phyloP scores from a whole-genome alignment of 2,888 invertebrate species.

The Pharmacophagus antenor region DNA sequence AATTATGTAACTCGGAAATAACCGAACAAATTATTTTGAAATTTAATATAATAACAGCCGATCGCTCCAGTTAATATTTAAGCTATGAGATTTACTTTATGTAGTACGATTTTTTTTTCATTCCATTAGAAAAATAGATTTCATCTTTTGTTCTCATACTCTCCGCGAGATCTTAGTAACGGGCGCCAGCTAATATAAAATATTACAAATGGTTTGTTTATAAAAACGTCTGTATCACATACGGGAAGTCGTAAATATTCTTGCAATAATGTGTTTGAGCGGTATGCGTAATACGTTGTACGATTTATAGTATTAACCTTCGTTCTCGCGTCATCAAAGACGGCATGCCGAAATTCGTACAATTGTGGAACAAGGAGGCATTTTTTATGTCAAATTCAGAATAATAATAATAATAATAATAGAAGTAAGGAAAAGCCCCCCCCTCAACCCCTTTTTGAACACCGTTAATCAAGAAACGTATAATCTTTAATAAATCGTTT shows the following conservation, averaged over 20 bases:
- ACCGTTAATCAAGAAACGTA: no score
- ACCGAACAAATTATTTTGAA: no score
- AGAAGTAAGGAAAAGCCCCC: background rate
- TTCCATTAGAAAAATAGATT: no score
- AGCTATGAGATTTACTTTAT: no score
- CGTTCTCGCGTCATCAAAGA: background rate
- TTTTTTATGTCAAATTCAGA: background rate
- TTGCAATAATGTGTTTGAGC: background rate
- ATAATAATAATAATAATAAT: background rate
- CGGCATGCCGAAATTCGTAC: background rate
- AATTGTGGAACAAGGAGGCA: background rate
- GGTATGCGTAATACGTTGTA: background rate
- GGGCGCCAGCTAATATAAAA: background rate
- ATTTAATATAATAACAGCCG: no score
- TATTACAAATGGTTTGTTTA: background rate
- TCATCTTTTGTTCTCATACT: no score
- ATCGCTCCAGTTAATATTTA: no score
- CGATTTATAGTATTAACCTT: background rate
- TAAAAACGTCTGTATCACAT: background rate
- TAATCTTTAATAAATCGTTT: no score
- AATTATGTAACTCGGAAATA: no score
- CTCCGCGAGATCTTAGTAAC: no score
- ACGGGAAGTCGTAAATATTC: constrained; percentile 4
- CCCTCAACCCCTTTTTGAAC: no score
- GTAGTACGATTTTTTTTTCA: no score